A percentile compares a stretch with the other conserved stretches of the same genome.
Conservation (phyloP, 2,113 vertebrate genomes). For the Chaetodon trifascialis region DNA sequence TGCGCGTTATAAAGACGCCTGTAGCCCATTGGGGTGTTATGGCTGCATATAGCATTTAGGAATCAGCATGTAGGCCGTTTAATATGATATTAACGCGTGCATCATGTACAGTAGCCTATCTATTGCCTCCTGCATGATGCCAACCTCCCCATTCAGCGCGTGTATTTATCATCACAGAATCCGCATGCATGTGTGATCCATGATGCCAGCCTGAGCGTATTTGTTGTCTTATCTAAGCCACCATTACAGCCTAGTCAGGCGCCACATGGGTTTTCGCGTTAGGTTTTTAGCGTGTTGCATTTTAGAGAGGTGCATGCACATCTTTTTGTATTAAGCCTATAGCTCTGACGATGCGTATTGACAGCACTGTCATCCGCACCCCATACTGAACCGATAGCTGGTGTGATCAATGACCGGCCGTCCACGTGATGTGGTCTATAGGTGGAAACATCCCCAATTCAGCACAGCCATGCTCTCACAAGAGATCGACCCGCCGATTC, state of each 20-base stretch:
- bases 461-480: slow-evolving; percentile 33
- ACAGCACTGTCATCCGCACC: slow-evolving; percentile 46
- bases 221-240: slow-evolving; percentile 48
- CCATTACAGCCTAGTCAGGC: slow-evolving; percentile 22
- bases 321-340: slow-evolving; percentile 13
- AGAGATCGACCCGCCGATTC: slow-evolving; percentile 11
- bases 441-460: slow-evolving; percentile 51
- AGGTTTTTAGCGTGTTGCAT: slow-evolving; percentile 9
- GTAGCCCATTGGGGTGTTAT: slow-evolving; percentile 59
- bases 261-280: slow-evolving; percentile 26
- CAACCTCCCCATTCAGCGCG: neutral
- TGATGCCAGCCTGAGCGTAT: slow-evolving; percentile 34
- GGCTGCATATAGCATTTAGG: slow-evolving; percentile 50
- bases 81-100: slow-evolving; percentile 16
- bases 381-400: slow-evolving; percentile 51
- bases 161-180: slow-evolving; percentile 43
- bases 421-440: slow-evolving; percentile 65
- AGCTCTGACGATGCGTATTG: slow-evolving; percentile 28
- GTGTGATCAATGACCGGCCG: slow-evolving; percentile 65
- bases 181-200: slow-evolving; percentile 49
- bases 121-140: slow-evolving; percentile 14
- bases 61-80: slow-evolving; percentile 48
- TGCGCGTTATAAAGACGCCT: slow-evolving; percentile 57
- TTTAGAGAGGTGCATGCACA: slow-evolving; percentile 19
- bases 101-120: slow-evolving; percentile 30